Evolutionary conservation across 2,113 vertebrate genomes (phyloP), one percentile per base, ranked within the genome.

Genomic region (Epinephelus lanceolatus): DNA sequence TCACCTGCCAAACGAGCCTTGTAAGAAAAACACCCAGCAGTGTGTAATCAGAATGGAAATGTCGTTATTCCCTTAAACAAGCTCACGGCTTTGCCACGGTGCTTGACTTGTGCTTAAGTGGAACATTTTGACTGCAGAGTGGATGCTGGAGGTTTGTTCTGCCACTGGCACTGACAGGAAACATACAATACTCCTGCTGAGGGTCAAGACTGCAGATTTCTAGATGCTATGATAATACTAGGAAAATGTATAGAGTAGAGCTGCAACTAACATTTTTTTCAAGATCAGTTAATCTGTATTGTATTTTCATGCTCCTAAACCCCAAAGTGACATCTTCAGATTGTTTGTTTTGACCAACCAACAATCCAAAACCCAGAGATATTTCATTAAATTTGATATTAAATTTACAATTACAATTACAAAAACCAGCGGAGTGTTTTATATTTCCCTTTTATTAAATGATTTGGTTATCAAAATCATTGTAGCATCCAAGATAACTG

Each of bases 11-110:
- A 88, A 84, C 53, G 13, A 86, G 49, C 27, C 80, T 37, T 52
- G 70, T 8, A 27, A 9, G 30, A 53, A 19, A 42, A 30, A 5
- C 67, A 53, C 2, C 51, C 59, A 68, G 69, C 56, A 13, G n/a
- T 19, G 67, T 71, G 65, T 68, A 70, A 83, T 76, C 66, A 37
- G 21, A 82, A 73, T 71, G 71, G 71, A 91, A 86, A 89, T 56
- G 71, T 56, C 78, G 37, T 86, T 81, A 85, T 87, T 85, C 66
- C 40, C 30, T 67, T 75, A 56, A 88, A 88, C 40, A 67, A 66
- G 73, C 84, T 65, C 61, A 45, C 40, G 6, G 81, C 62, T 78
- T 75, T 40, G 74, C 82, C 86, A 6, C 14, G 27, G 30, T 2
- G 76, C 77, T 76, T 33, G 42, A 69, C 66, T 79, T 18, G 52